Evolutionary conservation across 2,888 invertebrate genomes (phyloP).

Genomic region (Himalopsyche tibetana): DNA sequence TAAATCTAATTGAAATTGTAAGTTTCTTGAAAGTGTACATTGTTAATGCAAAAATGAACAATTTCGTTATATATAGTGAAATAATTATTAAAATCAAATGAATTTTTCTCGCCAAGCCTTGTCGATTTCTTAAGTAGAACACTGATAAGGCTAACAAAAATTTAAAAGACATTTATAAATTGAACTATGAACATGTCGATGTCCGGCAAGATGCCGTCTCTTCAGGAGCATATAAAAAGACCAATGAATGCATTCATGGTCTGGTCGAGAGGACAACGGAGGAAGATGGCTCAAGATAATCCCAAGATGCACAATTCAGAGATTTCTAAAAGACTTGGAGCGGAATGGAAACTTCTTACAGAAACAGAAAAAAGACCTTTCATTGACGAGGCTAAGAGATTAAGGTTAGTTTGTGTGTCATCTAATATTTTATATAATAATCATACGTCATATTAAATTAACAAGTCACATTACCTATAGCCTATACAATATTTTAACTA

Average conservation of each 20-base stretch:
- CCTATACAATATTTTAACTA: too few relatives aligned
- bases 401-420: conserved; percentile 79
- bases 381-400: conserved; percentile 92
- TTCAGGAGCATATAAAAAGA: conserved; percentile 89
- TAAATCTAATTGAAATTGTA: too few relatives aligned
- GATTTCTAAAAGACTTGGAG: conserved; percentile 90
- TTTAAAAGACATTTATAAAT: neutral
- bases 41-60: neutral
- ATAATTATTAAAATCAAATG: neutral
- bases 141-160: neutral
- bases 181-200: conserved; percentile 62
- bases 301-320: conserved; percentile 97
- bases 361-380: conserved; percentile 92
- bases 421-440: neutral
- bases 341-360: conserved; percentile 92
- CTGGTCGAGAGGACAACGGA: conserved; percentile 91
- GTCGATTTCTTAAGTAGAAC: neutral
- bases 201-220: conserved; percentile 69
- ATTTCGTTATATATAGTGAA: neutral
- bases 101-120: neutral
- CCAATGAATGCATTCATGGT: conserved; percentile 98
- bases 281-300: conserved; percentile 95
- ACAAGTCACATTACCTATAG: too few relatives aligned
- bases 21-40: neutral
- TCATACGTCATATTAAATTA: too few relatives aligned